These are phyloP conservation scores for Cephalotes varians DNA, from an alignment of 2,888 invertebrate genomes.

Conservation along the genomic window DNA sequence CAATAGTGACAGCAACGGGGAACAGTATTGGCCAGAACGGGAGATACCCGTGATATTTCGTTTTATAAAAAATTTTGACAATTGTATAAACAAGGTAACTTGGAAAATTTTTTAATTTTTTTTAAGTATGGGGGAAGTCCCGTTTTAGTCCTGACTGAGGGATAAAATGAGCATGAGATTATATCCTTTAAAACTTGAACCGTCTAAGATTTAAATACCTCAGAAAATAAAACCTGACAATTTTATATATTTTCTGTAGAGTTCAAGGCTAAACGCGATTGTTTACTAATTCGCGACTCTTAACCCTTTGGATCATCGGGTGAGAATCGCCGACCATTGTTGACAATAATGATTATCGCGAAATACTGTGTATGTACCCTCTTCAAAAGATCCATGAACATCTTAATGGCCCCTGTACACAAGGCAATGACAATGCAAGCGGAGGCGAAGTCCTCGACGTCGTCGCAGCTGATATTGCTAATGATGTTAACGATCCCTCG, in stretches of 20 bases:
- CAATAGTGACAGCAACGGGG: not conserved
- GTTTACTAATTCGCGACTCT: conserved; percentile 17
- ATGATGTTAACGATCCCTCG: conserved; percentile 77
- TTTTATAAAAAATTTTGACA: not conserved
- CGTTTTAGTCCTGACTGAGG: not conserved
- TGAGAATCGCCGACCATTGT: not conserved
- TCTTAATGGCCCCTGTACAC: conserved; percentile 76
- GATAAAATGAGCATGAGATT: not conserved
- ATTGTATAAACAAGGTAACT: not conserved
- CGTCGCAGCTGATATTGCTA: conserved; percentile 78
- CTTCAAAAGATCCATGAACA: conserved; percentile 70
- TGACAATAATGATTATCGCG: conserved; percentile 11
- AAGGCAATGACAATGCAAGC: conserved; percentile 79
- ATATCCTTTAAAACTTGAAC: not conserved
- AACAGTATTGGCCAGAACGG: not conserved
- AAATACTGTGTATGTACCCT: conserved; percentile 65
- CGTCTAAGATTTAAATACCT: not conserved
- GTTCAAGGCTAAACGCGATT: conserved; percentile 6
- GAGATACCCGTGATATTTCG: not conserved
- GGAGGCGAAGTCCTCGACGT: conserved; percentile 80
- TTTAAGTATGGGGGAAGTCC: not conserved
- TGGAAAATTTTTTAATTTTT: not conserved
- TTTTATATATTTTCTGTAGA: not conserved
- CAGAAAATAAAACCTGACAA: not conserved
- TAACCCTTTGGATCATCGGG: not conserved